These are phyloP conservation scores for Ceuthmochares aereus DNA, from an alignment of 2,113 vertebrate species.

Conservation along the genomic window DNA sequence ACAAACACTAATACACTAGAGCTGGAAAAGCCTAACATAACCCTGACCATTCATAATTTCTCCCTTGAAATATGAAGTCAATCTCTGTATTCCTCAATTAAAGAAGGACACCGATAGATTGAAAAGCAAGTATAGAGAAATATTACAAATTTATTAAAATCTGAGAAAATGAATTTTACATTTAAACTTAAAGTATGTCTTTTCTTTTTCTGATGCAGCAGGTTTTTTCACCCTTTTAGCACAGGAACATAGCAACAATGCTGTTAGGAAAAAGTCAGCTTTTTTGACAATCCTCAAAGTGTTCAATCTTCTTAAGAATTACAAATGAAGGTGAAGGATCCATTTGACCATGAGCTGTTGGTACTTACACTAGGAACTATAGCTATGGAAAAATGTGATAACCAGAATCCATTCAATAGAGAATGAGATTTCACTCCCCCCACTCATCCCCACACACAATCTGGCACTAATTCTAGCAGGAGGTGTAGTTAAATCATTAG, in stretches of 20 bases:
- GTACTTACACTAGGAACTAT: neutral
- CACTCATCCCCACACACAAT: neutral
- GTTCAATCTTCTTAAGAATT: neutral
- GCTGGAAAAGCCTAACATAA: neutral
- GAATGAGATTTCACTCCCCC: neutral
- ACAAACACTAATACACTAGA: neutral
- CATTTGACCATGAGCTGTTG: neutral
- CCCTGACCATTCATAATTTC: neutral
- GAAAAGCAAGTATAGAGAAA: neutral
- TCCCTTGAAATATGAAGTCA: neutral
- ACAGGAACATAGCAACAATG: neutral
- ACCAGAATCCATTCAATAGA: neutral
- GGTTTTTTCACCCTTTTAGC: neutral
- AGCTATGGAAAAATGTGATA: neutral
- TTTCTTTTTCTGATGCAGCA: neutral
- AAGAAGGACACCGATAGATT: neutral
- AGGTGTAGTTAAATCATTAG: neutral
- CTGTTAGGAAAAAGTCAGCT: neutral
- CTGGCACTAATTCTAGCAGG: neutral
- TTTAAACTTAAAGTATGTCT: neutral
- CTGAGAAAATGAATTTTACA: neutral
- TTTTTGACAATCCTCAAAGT: accelerated
- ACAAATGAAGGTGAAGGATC: neutral
- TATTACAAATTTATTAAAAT: neutral
- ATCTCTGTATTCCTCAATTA: neutral